A percentile compares a stretch with the other conserved stretches of the same genome.
These are phyloP conservation scores for Acleris cristana DNA, from an alignment of 2,888 invertebrate species.

Conservation along the genomic window DNA sequence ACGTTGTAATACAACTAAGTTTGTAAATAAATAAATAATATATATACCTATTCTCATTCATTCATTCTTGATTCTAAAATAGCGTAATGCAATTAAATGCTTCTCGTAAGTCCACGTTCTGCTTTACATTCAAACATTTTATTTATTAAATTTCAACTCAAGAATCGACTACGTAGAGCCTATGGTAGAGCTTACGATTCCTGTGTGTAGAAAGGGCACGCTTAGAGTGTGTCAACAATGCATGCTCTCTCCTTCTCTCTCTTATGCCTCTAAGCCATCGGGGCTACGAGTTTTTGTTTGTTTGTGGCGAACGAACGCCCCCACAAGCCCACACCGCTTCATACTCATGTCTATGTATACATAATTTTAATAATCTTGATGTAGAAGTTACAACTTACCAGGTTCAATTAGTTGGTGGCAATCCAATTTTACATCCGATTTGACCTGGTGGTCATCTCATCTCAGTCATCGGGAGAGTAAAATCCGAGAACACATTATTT, in stretches of 20 bases:
- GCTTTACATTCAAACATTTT: constrained; percentile 13
- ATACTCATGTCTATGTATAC: constrained; percentile 51
- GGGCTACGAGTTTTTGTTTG: constrained; percentile 62
- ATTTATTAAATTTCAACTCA: constrained; percentile 19
- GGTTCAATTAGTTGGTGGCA: constrained; percentile 54
- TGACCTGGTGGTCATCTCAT: constrained; percentile 60
- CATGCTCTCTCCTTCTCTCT: constrained; percentile 71
- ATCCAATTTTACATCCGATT: constrained; percentile 65
- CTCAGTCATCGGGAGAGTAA: constrained; percentile 23
- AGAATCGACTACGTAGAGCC: constrained; percentile 22
- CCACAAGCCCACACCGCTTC: constrained; percentile 47
- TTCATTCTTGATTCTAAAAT: background rate
- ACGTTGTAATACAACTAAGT: too few species aligned
- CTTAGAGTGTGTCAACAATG: constrained; percentile 74
- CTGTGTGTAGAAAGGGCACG: constrained; percentile 42
- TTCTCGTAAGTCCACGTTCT: background rate
- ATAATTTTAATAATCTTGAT: constrained; percentile 32
- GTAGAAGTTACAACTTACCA: constrained; percentile 56
- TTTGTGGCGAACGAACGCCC: constrained; percentile 49
- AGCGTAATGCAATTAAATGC: background rate
- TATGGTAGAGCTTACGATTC: constrained; percentile 7
- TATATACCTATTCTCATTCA: too few species aligned
- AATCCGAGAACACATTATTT: constrained; percentile 37
- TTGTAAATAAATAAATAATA: too few species aligned
- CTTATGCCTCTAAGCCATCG: constrained; percentile 48